These are phyloP conservation scores for Dicrurus megarhynchus DNA, from an alignment of 2,113 vertebrate genomes.

Conservation along the genomic window DNA sequence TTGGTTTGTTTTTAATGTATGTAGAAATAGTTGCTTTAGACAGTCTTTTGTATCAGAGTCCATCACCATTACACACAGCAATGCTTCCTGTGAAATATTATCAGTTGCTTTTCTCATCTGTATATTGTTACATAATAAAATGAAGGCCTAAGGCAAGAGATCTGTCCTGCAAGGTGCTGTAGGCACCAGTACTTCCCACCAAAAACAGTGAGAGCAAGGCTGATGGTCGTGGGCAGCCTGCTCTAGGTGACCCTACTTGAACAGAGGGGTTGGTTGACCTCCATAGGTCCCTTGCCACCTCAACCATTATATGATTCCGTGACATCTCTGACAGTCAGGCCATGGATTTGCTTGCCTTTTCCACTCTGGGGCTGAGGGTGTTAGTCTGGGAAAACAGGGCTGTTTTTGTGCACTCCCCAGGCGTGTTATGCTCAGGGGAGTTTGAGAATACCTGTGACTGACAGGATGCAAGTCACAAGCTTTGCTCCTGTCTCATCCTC, in stretches of 20 bases:
- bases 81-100: neutral
- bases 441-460: neutral
- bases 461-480: neutral
- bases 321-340: neutral
- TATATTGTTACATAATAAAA: neutral
- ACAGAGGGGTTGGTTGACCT: neutral
- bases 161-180: neutral
- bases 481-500: neutral
- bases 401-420: neutral
- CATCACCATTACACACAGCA: neutral
- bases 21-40: neutral
- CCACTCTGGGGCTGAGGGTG: neutral
- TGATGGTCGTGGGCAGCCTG: neutral
- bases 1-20: neutral
- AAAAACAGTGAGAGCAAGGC: neutral
- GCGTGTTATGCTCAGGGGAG: fast-evolving
- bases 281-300: neutral
- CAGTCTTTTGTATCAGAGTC: neutral
- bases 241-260: neutral
- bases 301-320: fast-evolving
- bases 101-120: neutral
- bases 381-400: neutral
- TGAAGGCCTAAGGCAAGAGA: neutral
- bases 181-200: neutral
- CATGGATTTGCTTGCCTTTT: neutral